Evolutionary conservation across 2,888 invertebrate species (phyloP).

Genomic region (Zygothrica quintamaculata): DNA sequence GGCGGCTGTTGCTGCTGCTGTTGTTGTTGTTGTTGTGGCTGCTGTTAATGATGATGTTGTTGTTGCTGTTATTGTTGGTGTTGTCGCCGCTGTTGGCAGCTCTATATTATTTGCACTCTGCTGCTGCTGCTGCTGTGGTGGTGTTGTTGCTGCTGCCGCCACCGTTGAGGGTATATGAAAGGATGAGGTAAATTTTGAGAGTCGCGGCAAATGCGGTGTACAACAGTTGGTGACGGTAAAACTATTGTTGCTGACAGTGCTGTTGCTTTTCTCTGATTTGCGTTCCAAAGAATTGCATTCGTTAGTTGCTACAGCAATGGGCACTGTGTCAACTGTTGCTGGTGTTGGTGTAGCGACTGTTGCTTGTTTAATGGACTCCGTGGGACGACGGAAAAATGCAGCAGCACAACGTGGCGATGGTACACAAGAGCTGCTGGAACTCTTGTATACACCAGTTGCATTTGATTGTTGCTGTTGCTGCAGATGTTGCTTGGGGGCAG

Average conservation of each 20-base stretch:
- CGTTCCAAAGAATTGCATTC: conserved; percentile 81
- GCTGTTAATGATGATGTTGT: conserved; percentile 24
- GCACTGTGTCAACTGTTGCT: conserved; percentile 60
- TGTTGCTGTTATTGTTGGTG: conserved; percentile 28
- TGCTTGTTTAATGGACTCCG: conserved; percentile 43
- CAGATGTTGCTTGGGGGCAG: conserved; percentile 33
- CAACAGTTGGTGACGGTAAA: conserved; percentile 83
- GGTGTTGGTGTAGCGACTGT: no score
- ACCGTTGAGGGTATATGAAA: conserved; percentile 77
- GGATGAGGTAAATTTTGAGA: conserved; percentile 83
- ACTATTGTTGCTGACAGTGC: conserved; percentile 82
- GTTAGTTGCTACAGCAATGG: conserved; percentile 41
- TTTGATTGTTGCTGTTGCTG: conserved; percentile 35
- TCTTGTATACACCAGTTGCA: conserved; percentile 79
- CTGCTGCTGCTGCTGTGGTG: conserved; percentile 34
- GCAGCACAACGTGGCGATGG: conserved; percentile 70
- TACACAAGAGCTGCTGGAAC: conserved; percentile 84
- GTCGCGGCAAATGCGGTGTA: conserved; percentile 82
- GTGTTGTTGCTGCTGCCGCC: conserved; percentile 34
- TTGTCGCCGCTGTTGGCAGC: conserved; percentile 26
- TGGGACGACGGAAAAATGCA: conserved; percentile 67
- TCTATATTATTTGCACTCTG: conserved; percentile 24
- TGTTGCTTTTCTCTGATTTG: conserved; percentile 84
- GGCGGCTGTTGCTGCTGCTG: conserved; percentile 52
- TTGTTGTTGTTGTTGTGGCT: conserved; percentile 14